Base-by-base conservation (phyloP, 2,888 invertebrate species). In the Agriopis leucophaearia region DNA sequence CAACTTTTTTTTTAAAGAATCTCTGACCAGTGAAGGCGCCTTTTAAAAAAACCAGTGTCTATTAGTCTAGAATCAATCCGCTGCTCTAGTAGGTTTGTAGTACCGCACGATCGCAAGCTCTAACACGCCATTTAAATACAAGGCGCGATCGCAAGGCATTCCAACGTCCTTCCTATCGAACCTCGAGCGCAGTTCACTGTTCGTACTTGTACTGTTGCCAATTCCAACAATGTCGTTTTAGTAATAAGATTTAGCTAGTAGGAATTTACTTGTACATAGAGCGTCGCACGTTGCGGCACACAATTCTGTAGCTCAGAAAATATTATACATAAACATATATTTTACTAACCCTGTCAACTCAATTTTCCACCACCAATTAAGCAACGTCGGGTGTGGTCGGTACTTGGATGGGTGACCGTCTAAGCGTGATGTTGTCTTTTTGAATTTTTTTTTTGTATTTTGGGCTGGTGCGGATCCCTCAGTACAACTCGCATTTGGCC, bases 111-210 rank as follows among this genome's bases (percentile, higher is more conserved):
- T 81, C 77, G 77, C 75, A 74, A 78, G 48, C 77, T 79, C 74
- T 74, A 77, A 72, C 74, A 66, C 71, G 76, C 74, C 78, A 84
- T 85, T 86, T 82, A 80, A 85, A 85, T 85, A 82, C 80, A 38
- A 69, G 79, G 74, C 72, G 72, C 71, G 77, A 78, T 78, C 77
- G 78, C 78, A 66, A 79, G 56, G 80, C 82, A 86, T 86, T 86
- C 81, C 81, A 78, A 83, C 81, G 82, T 79, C 86, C 82, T 83
- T 82, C 80, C 81, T 75, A 76, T 72, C 73, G 74, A 72, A 66
- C 56, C 67, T 66, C 54, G 57, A 75, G 52, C 58, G 48, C 48
- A 40, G 35, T 16, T 57, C 55, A 18, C 18, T n/a, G 12, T 56
- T 61, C n/a, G 51, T 13, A 55, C 61, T 66, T 51, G 54, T 47